Percentiles rank a stretch among this genome's conserved stretches.
These are phyloP conservation scores for Albula goreensis DNA, from an alignment of 2,113 vertebrate species.

Conservation along the genomic window DNA sequence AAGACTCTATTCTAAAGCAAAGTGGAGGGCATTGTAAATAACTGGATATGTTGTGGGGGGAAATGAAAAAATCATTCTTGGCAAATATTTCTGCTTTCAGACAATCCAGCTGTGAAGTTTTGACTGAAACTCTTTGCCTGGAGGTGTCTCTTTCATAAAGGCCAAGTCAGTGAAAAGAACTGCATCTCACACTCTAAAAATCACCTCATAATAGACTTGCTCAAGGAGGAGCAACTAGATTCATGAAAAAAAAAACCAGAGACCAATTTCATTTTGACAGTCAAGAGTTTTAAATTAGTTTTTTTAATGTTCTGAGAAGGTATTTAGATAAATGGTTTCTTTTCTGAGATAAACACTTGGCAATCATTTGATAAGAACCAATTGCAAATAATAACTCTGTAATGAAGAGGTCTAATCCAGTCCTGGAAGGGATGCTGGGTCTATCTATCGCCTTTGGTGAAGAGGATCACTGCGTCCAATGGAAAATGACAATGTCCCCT, in stretches of 20 bases:
- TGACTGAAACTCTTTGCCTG: not conserved
- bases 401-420: slow-evolving; percentile 14
- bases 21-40: too few relatives aligned
- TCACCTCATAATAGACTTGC: slow-evolving; percentile 7
- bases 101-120: slow-evolving; percentile 5
- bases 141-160: not conserved
- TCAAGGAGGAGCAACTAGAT: not conserved
- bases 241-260: not conserved
- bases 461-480: not conserved
- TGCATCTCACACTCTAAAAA: slow-evolving; percentile 1
- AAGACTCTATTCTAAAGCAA: too few relatives aligned
- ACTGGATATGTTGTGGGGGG: too few relatives aligned
- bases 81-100: not conserved
- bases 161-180: not conserved
- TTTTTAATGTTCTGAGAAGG: not conserved
- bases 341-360: slow-evolving; percentile 12
- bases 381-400: not conserved
- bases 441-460: not conserved
- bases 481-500: not conserved
- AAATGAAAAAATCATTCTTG: too few relatives aligned
- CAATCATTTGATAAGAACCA: slow-evolving; percentile 22
- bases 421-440: not conserved
- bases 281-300: not conserved
- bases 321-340: slow-evolving; percentile 12
- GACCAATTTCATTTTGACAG: not conserved